These are phyloP conservation scores for Helogale parvula DNA, from an alignment of 2,113 vertebrate species.

Conservation along the genomic window DNA sequence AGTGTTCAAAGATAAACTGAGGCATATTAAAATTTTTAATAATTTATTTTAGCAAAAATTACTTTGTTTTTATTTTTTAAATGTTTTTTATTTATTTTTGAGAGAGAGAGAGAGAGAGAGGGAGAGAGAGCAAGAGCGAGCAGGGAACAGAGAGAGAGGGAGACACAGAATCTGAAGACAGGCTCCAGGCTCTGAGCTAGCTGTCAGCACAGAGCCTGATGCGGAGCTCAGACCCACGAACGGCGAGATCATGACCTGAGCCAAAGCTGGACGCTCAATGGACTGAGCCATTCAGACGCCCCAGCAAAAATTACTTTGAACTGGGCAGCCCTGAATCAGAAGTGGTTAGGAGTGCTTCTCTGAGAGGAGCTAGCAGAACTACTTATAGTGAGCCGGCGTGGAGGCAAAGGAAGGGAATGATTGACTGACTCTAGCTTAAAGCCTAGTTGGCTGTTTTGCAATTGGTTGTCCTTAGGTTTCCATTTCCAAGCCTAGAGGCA, in stretches of 20 bases:
- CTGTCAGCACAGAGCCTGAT: no score
- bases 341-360: neutral
- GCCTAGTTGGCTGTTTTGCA: neutral
- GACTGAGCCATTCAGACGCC: no score
- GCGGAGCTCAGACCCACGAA: no score
- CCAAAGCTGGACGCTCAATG: no score
- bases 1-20: neutral
- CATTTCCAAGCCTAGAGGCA: neutral
- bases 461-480: neutral
- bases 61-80: neutral
- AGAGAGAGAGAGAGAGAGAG: no score
- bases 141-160: no score
- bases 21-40: neutral
- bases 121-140: no score
- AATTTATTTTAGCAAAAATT: neutral
- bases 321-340: neutral
- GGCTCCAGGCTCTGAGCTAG: no score
- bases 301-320: neutral
- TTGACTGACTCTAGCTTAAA: neutral
- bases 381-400: neutral
- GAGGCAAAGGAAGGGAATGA: neutral
- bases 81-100: no score
- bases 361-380: neutral
- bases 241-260: no score
- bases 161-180: no score